Evolutionary conservation across 1,140 invertebrate species (phyloP), one percentile per base, ranked within the genome.

Genomic region (Dendroctonus valens): DNA sequence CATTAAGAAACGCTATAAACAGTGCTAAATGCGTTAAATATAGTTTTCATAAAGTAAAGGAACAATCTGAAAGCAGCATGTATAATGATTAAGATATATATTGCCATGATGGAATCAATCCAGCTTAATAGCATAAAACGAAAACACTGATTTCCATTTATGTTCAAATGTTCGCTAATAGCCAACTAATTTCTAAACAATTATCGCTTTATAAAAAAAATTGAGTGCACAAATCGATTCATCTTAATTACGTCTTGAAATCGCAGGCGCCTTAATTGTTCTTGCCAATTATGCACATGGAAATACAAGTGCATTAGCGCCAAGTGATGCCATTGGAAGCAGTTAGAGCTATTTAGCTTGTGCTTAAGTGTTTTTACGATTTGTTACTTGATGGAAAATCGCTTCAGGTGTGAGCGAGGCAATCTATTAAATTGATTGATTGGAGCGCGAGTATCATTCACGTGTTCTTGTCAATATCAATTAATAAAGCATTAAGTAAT

Each of bases 321-420:
- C 52, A 54, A 54, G 37, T 39, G 38, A 54, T 54, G 46, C 46
- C 46, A 48, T 14, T 48, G 46, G 5, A 48, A 54, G 38, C 37
- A 39, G 15, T 54, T 26, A 53, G 37, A 38, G 39, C 6, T 39
- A 53, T 15, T 39, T 39, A 54, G 12, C 7, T 39, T 54, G 14
- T 40, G 7, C 39, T 54, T 54, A 54, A 54, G 52, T 54, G 52
- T 37, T 54, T 54, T 54, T 38, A 54, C 26, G 52, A 54, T 37
- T 37, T 54, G 52, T 54, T 37, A 38, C 40, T n/a, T 54, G 39
- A 54, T 39, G 52, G 38, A 40, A 12, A 37, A 37, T 38, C 8
- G 40, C 11, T 54, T 37, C 15, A 54, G 9, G 11, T 15, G 9
- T 15, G 7, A 15, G 11, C 11, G 14, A 51, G 15, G 7, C 9